Evolutionary conservation across 2,113 vertebrate genomes (phyloP), one percentile per base, ranked within the genome.

Genomic region (Gavialis gangeticus): DNA sequence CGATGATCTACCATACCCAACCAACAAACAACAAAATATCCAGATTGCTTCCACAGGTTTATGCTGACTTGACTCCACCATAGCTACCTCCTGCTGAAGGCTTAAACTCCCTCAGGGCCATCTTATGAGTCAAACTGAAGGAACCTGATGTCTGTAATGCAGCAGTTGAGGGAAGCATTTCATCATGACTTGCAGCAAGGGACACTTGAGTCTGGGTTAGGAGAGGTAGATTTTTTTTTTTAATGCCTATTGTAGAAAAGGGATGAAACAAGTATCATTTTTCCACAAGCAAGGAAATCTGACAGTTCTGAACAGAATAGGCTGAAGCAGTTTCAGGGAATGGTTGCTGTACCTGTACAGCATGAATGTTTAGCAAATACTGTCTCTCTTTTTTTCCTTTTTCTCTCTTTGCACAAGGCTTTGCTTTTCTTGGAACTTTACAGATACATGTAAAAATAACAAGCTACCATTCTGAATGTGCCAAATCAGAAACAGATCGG

Each of bases 371-470:
- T 88, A 92, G 46, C 87, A 89, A 92, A 63, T 79, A 79, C 87
- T 95, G 63, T 89, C 56, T 87, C 60, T 91, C 88, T 81, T 87
- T 95, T 27, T 95, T 92, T 94, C 82, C 60, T 91, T 86, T 81
- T 88, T 95, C n/a, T 95, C 91, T 94, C 84, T 71, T 97, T 96
- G 87, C 82, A 87, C 78, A 82, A 96, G 67, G 77, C 84, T 96
- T 93, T 89, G 82, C 69, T 95, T 96, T 96, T 86, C 96, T 95
- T 91, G 91, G 89, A 91, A 46, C 93, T 80, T 73, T 66, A 60
- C 11, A 89, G 62, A 86, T 94, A 89, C 90, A 92, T 96, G 80
- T 97, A 93, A 96, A 96, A 96, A 89, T 88, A 94, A 92, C 80
- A 84, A 92, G 78, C 87, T 96, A 96, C 94, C 92, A 92, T 93